Evolutionary conservation across 2,888 invertebrate genomes (phyloP).

Genomic region (Druceiella hillmani): DNA sequence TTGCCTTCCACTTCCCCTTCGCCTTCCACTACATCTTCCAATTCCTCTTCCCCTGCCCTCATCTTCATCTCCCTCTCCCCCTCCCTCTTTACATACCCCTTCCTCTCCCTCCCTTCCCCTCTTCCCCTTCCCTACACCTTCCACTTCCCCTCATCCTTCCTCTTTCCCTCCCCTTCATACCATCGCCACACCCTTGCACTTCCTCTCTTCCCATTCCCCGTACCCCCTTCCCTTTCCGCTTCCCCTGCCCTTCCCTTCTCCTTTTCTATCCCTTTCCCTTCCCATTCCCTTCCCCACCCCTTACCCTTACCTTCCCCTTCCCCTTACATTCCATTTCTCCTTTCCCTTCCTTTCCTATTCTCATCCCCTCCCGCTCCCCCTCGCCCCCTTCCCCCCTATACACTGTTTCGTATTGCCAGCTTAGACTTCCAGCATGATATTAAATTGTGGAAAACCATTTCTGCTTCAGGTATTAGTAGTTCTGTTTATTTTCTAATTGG

Average conservation of each 20-base stretch:
- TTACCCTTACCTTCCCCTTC: background rate
- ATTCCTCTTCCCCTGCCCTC: too few species aligned
- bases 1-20: too few species aligned
- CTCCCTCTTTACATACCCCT: too few species aligned
- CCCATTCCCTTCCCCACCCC: background rate
- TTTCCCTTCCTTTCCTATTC: background rate
- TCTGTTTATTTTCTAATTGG: too few species aligned
- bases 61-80: too few species aligned
- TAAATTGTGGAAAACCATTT: too few species aligned
- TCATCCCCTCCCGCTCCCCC: background rate
- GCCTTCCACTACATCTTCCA: too few species aligned
- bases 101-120: background rate
- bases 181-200: background rate
- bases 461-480: too few species aligned
- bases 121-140: background rate
- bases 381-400: background rate
- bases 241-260: background rate
- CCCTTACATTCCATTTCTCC: background rate
- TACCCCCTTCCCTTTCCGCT: background rate
- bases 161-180: background rate
- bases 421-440: too few species aligned
- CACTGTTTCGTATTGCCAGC: too few species aligned
- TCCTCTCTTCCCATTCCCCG: background rate
- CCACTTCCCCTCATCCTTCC: background rate
- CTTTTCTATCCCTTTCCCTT: background rate